Evolutionary conservation across 2,888 invertebrate species (phyloP).

Genomic region (Drosophila sordidapex): DNA sequence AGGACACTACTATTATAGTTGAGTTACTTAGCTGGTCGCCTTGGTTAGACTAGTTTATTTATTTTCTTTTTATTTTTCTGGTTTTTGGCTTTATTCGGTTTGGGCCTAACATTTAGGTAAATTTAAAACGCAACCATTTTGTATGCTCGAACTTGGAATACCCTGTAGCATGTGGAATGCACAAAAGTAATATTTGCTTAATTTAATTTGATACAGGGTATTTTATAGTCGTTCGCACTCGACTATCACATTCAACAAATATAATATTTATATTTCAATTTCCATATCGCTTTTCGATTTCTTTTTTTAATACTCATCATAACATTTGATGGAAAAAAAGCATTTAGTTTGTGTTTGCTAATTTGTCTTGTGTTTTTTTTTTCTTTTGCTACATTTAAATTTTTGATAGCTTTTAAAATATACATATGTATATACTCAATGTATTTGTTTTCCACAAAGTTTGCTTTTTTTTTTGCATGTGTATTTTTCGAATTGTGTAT

Average conservation of each 20-base stretch:
- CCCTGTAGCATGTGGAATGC: slow-evolving; percentile 19
- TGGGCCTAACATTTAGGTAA: slow-evolving; percentile 13
- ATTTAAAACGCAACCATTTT: slow-evolving; percentile 11
- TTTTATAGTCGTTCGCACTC: slow-evolving; percentile 53
- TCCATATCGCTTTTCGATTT: slow-evolving; percentile 4
- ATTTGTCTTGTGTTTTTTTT: neutral
- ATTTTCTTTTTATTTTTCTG: neutral
- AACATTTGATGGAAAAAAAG: slow-evolving; percentile 18
- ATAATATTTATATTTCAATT: slow-evolving; percentile 3
- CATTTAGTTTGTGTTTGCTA: slow-evolving; percentile 11
- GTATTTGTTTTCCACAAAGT: neutral
- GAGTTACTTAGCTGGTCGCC: slow-evolving; percentile 15
- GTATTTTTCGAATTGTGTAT: slow-evolving; percentile 3
- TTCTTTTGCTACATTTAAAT: slow-evolving; percentile 25
- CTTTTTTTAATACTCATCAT: slow-evolving; percentile 12
- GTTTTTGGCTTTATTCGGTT: slow-evolving; percentile 30
- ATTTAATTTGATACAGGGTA: slow-evolving; percentile 34
- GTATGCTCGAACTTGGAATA: slow-evolving; percentile 1
- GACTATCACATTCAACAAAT: slow-evolving; percentile 47
- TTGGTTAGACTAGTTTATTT: slow-evolving; percentile 4
- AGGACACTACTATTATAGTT: slow-evolving; percentile 13
- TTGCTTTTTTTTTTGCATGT: neutral
- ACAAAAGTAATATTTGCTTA: slow-evolving; percentile 3
- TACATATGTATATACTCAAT: slow-evolving; percentile 2
- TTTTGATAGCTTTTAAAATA: slow-evolving; percentile 28